phyloP scores from a whole-genome alignment of 2,113 vertebrate genomes.

The Sminthopsis crassicaudata region DNA sequence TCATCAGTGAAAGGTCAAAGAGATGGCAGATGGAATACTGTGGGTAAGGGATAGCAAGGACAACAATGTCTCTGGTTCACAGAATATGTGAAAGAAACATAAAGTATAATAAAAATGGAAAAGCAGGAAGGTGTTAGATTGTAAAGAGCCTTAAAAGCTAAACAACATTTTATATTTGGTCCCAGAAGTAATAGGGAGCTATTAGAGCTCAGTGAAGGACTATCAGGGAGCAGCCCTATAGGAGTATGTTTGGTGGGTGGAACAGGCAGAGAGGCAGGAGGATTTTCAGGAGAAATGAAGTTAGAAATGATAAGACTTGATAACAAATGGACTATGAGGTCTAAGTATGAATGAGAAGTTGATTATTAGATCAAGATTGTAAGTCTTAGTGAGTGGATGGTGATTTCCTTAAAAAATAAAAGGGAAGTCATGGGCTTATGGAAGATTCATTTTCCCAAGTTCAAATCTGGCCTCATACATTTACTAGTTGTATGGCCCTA shows the following conservation, averaged over 20 bases:
- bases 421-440: too few relatives aligned
- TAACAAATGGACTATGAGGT: too few relatives aligned
- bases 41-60: background rate
- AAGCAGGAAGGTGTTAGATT: background rate
- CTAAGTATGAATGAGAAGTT: too few relatives aligned
- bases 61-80: background rate
- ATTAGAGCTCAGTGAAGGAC: background rate
- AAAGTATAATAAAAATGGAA: background rate
- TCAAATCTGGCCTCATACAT: too few relatives aligned
- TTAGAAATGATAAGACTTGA: background rate
- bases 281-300: background rate
- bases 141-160: background rate
- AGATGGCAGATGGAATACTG: background rate
- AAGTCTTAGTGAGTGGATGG: too few relatives aligned
- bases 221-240: background rate
- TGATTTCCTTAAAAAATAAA: too few relatives aligned
- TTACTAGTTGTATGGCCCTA: too few relatives aligned
- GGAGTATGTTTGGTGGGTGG: too few relatives aligned
- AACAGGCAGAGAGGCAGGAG: too few relatives aligned
- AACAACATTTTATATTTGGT: background rate
- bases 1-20: background rate
- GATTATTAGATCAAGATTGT: too few relatives aligned
- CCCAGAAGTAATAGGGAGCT: background rate
- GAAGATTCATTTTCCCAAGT: too few relatives aligned
- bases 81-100: background rate